A percentile compares a stretch with the other conserved stretches of the same genome.
Conservation (phyloP, 2,113 vertebrate genomes). For the Lonchura striata region DNA sequence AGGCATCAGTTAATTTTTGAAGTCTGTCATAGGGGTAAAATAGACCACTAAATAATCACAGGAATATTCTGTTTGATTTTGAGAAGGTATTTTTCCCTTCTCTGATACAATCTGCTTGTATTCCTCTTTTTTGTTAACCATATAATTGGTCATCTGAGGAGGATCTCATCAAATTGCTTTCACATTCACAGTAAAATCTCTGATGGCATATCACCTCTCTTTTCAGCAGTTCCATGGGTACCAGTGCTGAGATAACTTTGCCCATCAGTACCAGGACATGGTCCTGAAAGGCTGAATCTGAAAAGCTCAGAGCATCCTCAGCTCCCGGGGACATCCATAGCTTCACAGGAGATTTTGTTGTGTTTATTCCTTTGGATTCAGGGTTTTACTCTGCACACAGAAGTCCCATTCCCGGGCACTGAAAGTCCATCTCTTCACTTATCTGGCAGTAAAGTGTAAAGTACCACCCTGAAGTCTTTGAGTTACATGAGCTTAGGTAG, state of each 20-base stretch:
- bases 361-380: not conserved
- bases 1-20: slow-evolving; percentile 25
- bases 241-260: not conserved
- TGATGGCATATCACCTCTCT: not conserved
- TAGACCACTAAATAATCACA: not conserved
- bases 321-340: accelerated
- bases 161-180: not conserved
- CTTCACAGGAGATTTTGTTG: not conserved
- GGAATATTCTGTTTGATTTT: not conserved
- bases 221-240: not conserved
- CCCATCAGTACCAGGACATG: not conserved
- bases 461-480: not conserved
- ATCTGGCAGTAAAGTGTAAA: not conserved
- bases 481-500: not conserved
- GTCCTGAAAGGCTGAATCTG: not conserved
- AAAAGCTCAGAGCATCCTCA: not conserved
- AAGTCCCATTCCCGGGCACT: not conserved
- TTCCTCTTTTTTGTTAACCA: not conserved
- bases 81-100: not conserved
- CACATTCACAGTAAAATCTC: not conserved
- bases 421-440: not conserved
- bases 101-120: not conserved
- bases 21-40: not conserved
- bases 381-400: not conserved
- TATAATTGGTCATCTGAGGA: not conserved